phyloP scores from a whole-genome alignment of 2,113 vertebrate genomes.

The Sinocyclocheilus maitianheensis region DNA sequence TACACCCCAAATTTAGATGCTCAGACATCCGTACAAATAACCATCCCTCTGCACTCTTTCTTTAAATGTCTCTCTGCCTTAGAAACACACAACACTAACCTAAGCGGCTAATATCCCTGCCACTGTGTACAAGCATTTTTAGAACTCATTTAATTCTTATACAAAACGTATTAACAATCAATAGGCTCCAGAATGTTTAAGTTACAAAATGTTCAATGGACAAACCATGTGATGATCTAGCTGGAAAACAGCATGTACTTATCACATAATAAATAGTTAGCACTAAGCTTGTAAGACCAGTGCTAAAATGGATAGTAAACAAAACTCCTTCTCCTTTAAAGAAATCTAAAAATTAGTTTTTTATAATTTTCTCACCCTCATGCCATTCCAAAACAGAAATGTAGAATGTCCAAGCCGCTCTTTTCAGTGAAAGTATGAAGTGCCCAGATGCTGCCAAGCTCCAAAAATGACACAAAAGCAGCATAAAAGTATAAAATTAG shows the following conservation, averaged over 20 bases:
- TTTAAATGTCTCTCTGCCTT: not conserved
- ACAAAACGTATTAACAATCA: not conserved
- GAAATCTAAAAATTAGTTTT: too few relatives aligned
- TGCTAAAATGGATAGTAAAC: not conserved
- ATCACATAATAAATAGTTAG: not conserved
- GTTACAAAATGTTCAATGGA: not conserved
- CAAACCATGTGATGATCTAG: not conserved
- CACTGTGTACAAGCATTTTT: not conserved
- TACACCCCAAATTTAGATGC: slow-evolving; percentile 30
- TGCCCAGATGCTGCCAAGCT: too few relatives aligned
- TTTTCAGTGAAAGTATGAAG: too few relatives aligned
- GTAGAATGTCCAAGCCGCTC: too few relatives aligned
- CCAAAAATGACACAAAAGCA: too few relatives aligned
- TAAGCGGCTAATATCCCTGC: not conserved
- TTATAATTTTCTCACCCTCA: too few relatives aligned
- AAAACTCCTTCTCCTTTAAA: not conserved
- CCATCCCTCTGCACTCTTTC: not conserved
- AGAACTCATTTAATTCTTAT: not conserved
- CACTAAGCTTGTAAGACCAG: not conserved
- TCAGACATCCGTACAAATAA: slow-evolving; percentile 33
- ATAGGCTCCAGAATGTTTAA: not conserved
- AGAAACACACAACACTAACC: not conserved
- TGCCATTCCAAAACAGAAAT: too few relatives aligned
- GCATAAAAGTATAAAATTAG: too few relatives aligned
- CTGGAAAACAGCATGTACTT: not conserved